Base-by-base conservation (phyloP, 2,113 vertebrate species). In the Ptyas mucosa region DNA sequence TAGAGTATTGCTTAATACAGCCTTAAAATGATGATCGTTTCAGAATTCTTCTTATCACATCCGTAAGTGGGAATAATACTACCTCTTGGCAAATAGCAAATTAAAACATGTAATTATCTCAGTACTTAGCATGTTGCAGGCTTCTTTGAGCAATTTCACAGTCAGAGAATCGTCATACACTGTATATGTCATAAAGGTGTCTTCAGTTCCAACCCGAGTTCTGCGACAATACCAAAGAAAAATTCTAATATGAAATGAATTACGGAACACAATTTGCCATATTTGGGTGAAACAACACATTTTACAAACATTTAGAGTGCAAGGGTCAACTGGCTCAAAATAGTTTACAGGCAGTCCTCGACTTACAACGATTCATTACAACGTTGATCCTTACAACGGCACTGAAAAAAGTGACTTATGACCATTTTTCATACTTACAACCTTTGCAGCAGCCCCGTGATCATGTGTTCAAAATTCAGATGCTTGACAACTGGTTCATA, bases 151-250 rank as follows among this genome's bases (percentile, higher is more conserved):
- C 94, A 98, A 95, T 12, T 95, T 96, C 6, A 98, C 89, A 8
- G 98, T 98, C 85, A 98, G 94, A 24, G 91, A 0, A 15, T 98
- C 98, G 29, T 98, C 97, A 9, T 98, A 98, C 20, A 98, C 96
- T 5, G 96, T 97, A 86, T 97, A 98, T 2, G 97, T 98, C 98
- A 98, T 97, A 91, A 98, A 98, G 7, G 94, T 95, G 3, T 97
- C 98, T 96, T 97, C 97, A 58, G 97, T 91, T 9, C 95, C 97
- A 58, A 96, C 92, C 58, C 96, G 90, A 61, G 92, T 95, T 95
- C 98, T 98, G 90, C 15, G 96, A 96, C 91, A 93, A 92, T 88
- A 87, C 1, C 21, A 89, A 93, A 1, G 15, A 53, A 9, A 39
- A 3, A 20, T 75, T 92, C 49, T 69, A 53, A 81, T 7, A 0